Evolutionary conservation across 1,140 invertebrate genomes (phyloP).

Genomic region (Lepidurus couesii): DNA sequence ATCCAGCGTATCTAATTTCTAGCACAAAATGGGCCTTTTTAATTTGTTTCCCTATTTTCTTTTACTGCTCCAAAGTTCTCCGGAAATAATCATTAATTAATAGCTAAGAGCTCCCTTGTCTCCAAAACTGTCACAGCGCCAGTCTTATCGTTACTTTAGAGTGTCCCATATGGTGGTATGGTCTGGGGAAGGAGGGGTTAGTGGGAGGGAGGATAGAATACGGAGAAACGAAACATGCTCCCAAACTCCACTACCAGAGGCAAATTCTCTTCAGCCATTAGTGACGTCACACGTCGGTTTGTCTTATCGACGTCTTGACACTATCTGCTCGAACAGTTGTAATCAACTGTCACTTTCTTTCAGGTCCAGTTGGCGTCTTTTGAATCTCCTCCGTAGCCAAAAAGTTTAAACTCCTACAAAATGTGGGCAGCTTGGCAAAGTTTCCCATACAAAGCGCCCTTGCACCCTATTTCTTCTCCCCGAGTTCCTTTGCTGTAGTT

Average conservation of each 20-base stretch:
- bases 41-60: neutral
- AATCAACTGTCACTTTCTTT: slow-evolving; percentile 19
- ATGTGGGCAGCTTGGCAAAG: neutral
- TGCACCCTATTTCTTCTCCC: neutral
- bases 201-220: neutral
- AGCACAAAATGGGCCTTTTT: neutral
- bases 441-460: neutral
- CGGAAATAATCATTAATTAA: neutral
- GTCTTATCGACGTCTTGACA: slow-evolving; percentile 9
- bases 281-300: neutral
- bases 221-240: neutral
- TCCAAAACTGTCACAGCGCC: neutral
- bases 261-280: neutral
- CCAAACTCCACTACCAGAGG: neutral
- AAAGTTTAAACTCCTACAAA: neutral
- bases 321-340: neutral
- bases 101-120: neutral
- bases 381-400: neutral
- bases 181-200: neutral
- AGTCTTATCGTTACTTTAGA: slow-evolving; percentile 15
- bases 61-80: neutral
- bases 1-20: neutral
- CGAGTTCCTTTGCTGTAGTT: neutral
- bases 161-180: neutral
- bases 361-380: neutral